A percentile compares a stretch with the other conserved stretches of the same genome.
Conservation (phyloP, 1,140 invertebrate genomes). For the Dendroctonus valens region DNA sequence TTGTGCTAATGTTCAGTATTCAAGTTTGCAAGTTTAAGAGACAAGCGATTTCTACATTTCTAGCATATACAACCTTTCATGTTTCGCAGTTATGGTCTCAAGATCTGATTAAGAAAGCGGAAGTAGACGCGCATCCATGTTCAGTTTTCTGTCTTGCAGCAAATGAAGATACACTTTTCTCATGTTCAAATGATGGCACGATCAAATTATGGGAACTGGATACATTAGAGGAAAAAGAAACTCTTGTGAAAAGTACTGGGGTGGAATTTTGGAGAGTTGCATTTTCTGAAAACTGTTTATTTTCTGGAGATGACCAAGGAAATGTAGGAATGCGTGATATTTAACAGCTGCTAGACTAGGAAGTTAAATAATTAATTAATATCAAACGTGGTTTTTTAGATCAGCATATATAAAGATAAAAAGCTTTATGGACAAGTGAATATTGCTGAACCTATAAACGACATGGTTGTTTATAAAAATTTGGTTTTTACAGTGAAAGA, state of each 20-base stretch:
- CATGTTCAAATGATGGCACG: constrained; percentile 55
- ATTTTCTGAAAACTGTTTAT: constrained; percentile 47
- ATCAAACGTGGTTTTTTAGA: constrained; percentile 41
- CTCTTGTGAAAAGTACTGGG: constrained; percentile 39
- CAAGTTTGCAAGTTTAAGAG: no score
- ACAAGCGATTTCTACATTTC: no score
- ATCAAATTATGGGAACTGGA: constrained; percentile 52
- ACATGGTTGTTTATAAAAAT: constrained; percentile 48
- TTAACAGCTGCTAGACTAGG: background rate
- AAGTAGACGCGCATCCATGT: constrained; percentile 52
- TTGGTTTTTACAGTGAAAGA: constrained; percentile 52
- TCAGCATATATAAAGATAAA: constrained; percentile 49
- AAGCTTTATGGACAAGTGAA: constrained; percentile 43
- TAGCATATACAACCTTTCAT: no score
- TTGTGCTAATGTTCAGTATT: no score
- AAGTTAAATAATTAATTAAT: background rate
- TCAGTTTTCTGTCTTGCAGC: constrained; percentile 51
- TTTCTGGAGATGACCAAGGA: constrained; percentile 52
- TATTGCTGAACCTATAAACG: constrained; percentile 52
- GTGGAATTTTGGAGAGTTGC: constrained; percentile 50
- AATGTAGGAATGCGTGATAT: constrained; percentile 44
- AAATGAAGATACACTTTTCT: constrained; percentile 49
- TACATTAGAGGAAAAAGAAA: constrained; percentile 44
- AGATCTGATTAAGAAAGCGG: constrained; percentile 49
- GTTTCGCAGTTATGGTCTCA: constrained; percentile 45